phyloP scores from a whole-genome alignment of 2,888 invertebrate species.

The Pseudoips prasinana region DNA sequence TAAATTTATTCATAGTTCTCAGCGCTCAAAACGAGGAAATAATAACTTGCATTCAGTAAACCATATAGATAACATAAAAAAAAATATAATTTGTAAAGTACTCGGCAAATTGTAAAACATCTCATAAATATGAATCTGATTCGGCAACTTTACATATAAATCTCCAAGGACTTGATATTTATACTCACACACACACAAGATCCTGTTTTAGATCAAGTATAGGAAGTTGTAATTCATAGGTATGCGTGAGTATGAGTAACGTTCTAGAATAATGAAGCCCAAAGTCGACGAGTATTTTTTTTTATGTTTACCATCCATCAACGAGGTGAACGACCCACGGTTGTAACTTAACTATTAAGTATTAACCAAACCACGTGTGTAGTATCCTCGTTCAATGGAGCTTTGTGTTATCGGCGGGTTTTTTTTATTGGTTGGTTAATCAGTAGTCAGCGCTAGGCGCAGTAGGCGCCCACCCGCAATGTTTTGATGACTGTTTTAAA shows the following conservation, averaged over 20 bases:
- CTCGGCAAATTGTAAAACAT: too few relatives aligned
- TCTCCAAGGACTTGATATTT: conserved; percentile 8
- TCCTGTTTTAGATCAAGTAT: conserved; percentile 14
- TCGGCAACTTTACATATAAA: too few relatives aligned
- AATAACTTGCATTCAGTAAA: too few relatives aligned
- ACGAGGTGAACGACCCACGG: conserved; percentile 55
- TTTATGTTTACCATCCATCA: conserved; percentile 37
- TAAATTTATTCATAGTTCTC: too few relatives aligned
- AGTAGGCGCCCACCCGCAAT: conserved; percentile 48
- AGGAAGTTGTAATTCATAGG: conserved; percentile 1
- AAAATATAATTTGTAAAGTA: too few relatives aligned
- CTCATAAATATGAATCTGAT: too few relatives aligned
- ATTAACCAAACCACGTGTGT: conserved; percentile 42
- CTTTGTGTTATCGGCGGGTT: conserved; percentile 29
- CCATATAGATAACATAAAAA: too few relatives aligned
- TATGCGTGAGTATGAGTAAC: conserved; percentile 6
- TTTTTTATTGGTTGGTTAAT: conserved; percentile 40
- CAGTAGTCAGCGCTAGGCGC: conserved; percentile 15
- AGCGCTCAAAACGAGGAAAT: too few relatives aligned
- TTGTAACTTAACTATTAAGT: conserved; percentile 47
- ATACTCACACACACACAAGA: conserved; percentile 2
- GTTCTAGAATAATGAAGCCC: conserved; percentile 22
- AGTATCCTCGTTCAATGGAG: conserved; percentile 33
- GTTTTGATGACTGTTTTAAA: conserved; percentile 51
- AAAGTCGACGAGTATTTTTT: conserved; percentile 19